Evolutionary conservation across 2,797 vertebrate genomes (phyloP).

Genomic region (Onychomys torridus): DNA sequence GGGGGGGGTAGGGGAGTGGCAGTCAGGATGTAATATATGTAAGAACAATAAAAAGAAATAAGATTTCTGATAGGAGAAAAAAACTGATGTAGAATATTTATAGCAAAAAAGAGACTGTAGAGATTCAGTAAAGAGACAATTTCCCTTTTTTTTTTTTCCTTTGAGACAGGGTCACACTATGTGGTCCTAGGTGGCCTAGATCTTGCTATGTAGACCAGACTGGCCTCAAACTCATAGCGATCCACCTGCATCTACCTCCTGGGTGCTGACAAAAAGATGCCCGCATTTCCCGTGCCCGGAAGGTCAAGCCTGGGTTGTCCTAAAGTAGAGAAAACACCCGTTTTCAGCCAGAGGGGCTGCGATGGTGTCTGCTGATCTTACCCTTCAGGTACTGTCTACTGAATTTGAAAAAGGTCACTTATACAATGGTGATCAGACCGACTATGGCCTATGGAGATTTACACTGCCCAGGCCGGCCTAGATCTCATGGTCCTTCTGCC

Average conservation of each 20-base stretch:
- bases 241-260: neutral
- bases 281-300: neutral
- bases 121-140: neutral
- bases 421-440: neutral
- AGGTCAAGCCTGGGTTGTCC: neutral
- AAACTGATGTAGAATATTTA: neutral
- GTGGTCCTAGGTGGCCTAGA: neutral
- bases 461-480: neutral
- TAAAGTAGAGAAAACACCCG: neutral
- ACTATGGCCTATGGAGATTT: neutral
- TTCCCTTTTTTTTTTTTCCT: neutral
- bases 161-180: neutral
- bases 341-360: neutral
- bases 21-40: neutral
- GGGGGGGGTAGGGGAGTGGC: neutral
- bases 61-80: neutral
- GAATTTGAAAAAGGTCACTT: neutral
- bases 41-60: neutral
- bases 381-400: conserved; percentile 1
- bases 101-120: neutral
- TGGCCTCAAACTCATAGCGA: neutral
- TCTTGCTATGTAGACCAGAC: neutral
- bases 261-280: neutral
- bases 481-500: neutral
- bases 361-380: neutral